A percentile compares a stretch with the other conserved stretches of the same genome.
Evolutionary conservation across 2,888 invertebrate genomes (phyloP).

Genomic region (Perizoma flavofasciatum): DNA sequence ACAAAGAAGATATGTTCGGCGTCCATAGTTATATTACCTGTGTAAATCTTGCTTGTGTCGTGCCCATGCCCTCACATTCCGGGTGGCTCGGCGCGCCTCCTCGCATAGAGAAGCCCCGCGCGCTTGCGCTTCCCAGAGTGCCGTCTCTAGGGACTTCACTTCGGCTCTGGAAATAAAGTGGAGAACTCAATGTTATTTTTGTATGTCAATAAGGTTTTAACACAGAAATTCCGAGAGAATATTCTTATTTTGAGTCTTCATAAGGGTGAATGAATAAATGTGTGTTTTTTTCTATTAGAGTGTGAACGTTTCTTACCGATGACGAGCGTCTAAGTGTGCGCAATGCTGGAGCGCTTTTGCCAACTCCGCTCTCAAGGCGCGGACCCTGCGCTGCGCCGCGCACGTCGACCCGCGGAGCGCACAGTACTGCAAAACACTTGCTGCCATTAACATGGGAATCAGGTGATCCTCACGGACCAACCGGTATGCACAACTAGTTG

Average conservation of each 20-base stretch:
- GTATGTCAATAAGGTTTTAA: too few relatives aligned
- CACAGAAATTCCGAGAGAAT: too few relatives aligned
- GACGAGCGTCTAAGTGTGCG: conserved; percentile 44
- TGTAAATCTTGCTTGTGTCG: conserved; percentile 42
- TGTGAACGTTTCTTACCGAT: conserved; percentile 40
- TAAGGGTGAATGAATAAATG: not conserved
- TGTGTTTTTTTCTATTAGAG: too few relatives aligned
- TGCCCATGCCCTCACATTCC: conserved; percentile 53
- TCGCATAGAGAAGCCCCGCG: conserved; percentile 64
- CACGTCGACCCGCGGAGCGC: conserved; percentile 44
- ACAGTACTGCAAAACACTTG: conserved; percentile 41
- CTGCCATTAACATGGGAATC: too few relatives aligned
- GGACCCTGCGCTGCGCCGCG: conserved; percentile 48
- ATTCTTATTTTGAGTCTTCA: too few relatives aligned
- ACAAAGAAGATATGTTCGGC: too few relatives aligned
- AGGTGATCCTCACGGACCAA: too few relatives aligned
- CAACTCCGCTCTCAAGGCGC: conserved; percentile 47
- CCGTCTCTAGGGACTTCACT: conserved; percentile 46
- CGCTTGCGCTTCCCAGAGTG: conserved; percentile 57
- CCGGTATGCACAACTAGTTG: too few relatives aligned
- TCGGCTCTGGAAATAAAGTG: conserved; percentile 46
- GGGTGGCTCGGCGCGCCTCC: conserved; percentile 56
- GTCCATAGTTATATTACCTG: conserved; percentile 36
- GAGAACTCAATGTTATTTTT: too few relatives aligned
- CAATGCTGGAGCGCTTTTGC: conserved; percentile 40